A percentile compares a stretch with the other conserved stretches of the same genome.
These are phyloP conservation scores for Galagoides demidoff DNA, from an alignment of 2,797 vertebrate genomes.

Conservation along the genomic window DNA sequence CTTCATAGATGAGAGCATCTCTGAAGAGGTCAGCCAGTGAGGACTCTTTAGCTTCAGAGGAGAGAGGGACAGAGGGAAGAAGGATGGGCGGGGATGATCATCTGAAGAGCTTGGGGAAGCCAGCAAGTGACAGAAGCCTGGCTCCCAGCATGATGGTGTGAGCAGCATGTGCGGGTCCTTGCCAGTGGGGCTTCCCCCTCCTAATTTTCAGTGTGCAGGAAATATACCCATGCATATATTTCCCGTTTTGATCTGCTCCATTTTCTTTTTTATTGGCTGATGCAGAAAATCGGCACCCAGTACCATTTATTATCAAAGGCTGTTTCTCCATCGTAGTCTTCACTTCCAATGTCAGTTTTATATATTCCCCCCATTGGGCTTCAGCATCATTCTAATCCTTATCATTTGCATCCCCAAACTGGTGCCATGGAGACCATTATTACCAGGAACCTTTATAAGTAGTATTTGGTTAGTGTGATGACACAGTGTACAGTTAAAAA, in stretches of 20 bases:
- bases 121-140: not conserved
- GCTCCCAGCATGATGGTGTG: not conserved
- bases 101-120: not conserved
- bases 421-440: slow-evolving; percentile 34
- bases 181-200: not conserved
- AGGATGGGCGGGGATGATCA: not conserved
- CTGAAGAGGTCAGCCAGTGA: not conserved
- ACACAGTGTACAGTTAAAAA: slow-evolving; percentile 4
- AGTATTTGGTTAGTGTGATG: not conserved
- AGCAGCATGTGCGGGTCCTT: not conserved
- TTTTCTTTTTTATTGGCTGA: not conserved
- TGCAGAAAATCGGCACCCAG: not conserved
- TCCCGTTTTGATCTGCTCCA: not conserved
- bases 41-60: not conserved
- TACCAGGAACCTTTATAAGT: not conserved
- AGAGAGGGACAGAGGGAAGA: not conserved
- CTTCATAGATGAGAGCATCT: not conserved
- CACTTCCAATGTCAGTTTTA: not conserved
- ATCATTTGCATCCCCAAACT: not conserved
- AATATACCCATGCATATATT: too few species aligned
- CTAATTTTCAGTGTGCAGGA: not conserved
- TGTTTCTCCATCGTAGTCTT: not conserved
- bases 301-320: not conserved
- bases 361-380: not conserved
- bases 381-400: not conserved